A percentile compares a stretch with the other conserved stretches of the same genome.
Evolutionary conservation across 2,888 invertebrate genomes (phyloP).

Genomic region (Balanococcus diminutus): DNA sequence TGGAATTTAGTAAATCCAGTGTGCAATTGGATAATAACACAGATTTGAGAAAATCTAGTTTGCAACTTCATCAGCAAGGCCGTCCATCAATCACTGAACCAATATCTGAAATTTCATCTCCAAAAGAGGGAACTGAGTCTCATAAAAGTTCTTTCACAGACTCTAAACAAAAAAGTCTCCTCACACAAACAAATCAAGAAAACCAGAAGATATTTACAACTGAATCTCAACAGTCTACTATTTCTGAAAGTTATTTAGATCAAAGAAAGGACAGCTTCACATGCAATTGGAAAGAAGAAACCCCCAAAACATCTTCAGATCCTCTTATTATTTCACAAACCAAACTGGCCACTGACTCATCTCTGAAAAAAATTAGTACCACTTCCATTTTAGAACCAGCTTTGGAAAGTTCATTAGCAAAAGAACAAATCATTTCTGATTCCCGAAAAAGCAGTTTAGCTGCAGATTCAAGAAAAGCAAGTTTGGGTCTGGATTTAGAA

Average conservation of each 20-base stretch:
- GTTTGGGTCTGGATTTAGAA: not conserved
- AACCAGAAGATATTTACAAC: too few species aligned
- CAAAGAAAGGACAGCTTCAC: not conserved
- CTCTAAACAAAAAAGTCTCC: not conserved
- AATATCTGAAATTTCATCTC: not conserved
- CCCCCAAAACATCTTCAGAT: not conserved
- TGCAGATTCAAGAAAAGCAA: not conserved
- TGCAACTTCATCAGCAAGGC: too few species aligned
- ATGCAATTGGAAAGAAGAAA: not conserved
- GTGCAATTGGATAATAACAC: not conserved
- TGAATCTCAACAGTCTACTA: not conserved
- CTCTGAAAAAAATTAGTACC: not conserved
- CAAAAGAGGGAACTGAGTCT: not conserved
- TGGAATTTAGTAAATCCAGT: too few species aligned
- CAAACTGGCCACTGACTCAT: not conserved
- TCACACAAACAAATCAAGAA: not conserved
- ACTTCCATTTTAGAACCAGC: not conserved
- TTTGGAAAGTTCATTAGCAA: not conserved
- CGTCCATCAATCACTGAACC: not conserved
- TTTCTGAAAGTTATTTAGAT: not conserved
- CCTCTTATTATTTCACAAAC: not conserved
- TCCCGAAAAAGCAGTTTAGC: not conserved
- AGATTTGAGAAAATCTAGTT: too few species aligned
- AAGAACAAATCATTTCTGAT: not conserved
- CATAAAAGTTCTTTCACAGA: not conserved